Conservation (phyloP, 2,113 vertebrate genomes). For the Lutjanus erythropterus region DNA sequence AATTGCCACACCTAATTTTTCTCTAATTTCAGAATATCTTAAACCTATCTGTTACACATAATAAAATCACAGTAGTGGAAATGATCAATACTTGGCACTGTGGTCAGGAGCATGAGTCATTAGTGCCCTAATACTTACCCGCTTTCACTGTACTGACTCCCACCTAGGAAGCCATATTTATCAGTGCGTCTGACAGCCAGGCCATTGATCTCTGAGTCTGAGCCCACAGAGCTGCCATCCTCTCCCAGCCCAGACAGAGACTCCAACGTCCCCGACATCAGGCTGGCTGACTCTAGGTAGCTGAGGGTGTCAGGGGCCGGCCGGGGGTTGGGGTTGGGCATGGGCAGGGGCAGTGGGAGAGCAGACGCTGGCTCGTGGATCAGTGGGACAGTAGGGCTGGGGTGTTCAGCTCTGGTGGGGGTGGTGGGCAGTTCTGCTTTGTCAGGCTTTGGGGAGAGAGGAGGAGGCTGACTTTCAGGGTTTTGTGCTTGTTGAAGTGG, state of each 20-base stretch:
- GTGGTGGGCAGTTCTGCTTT: constrained; percentile 55
- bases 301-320: constrained; percentile 88
- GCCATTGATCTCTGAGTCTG: constrained; percentile 92
- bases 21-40: constrained; percentile 5
- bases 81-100: not conserved
- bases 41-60: not conserved
- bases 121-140: constrained; percentile 81
- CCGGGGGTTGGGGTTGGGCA: constrained; percentile 72
- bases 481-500: constrained; percentile 51
- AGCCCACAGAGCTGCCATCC: constrained; percentile 91
- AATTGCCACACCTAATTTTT: not conserved
- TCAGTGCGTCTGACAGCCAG: constrained; percentile 87
- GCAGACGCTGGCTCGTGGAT: constrained; percentile 64
- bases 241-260: constrained; percentile 89
- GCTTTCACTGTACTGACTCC: constrained; percentile 87
- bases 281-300: constrained; percentile 92
- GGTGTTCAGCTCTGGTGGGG: constrained; percentile 62
- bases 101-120: not conserved
- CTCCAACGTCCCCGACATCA: constrained; percentile 93
- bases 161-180: constrained; percentile 94
- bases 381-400: constrained; percentile 63
- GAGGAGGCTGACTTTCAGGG: constrained; percentile 35
- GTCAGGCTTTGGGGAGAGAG: constrained; percentile 46
- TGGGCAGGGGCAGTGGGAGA: constrained; percentile 65
- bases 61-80: not conserved